phyloP scores from a whole-genome alignment of 1,140 invertebrate genomes.

The Drosophila carrolli region DNA sequence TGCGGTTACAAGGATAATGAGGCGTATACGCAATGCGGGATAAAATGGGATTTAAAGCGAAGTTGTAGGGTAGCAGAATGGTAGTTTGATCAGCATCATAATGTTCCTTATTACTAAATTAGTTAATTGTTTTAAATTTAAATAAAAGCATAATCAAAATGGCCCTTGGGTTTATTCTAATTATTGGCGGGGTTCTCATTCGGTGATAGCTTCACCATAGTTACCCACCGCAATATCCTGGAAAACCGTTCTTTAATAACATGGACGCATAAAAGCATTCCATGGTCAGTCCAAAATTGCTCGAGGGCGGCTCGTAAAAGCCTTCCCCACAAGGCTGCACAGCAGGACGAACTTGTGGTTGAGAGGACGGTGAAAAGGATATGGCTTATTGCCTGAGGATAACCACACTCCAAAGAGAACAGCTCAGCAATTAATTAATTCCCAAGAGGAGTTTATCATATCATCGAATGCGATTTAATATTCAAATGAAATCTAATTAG shows the following conservation, averaged over 20 bases:
- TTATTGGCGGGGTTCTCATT: too few species aligned
- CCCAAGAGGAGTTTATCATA: constrained; percentile 15
- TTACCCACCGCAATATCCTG: constrained; percentile 1
- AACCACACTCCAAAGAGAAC: constrained; percentile 7
- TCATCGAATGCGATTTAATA: constrained; percentile 33
- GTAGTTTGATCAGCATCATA: neutral
- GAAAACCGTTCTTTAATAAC: constrained; percentile 2
- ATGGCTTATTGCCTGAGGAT: constrained; percentile 19
- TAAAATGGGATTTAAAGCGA: constrained; percentile 22
- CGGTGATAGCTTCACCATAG: neutral
- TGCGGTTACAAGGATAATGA: constrained; percentile 47
- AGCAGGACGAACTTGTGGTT: constrained; percentile 14
- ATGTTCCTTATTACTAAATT: neutral
- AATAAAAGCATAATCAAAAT: too few species aligned
- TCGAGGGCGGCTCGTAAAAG: constrained; percentile 34
- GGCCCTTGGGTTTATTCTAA: too few species aligned
- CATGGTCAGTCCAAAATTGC: constrained; percentile 35
- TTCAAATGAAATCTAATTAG: constrained; percentile 43
- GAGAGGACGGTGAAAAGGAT: constrained; percentile 5
- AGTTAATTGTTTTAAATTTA: neutral
- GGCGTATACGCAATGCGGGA: constrained; percentile 42
- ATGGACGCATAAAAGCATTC: constrained; percentile 32
- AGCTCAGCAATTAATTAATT: constrained; percentile 37
- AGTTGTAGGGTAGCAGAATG: neutral
- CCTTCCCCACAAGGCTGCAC: constrained; percentile 24